Evolutionary conservation across 2,797 vertebrate genomes (phyloP).

Genomic region (Cyprinella venusta): DNA sequence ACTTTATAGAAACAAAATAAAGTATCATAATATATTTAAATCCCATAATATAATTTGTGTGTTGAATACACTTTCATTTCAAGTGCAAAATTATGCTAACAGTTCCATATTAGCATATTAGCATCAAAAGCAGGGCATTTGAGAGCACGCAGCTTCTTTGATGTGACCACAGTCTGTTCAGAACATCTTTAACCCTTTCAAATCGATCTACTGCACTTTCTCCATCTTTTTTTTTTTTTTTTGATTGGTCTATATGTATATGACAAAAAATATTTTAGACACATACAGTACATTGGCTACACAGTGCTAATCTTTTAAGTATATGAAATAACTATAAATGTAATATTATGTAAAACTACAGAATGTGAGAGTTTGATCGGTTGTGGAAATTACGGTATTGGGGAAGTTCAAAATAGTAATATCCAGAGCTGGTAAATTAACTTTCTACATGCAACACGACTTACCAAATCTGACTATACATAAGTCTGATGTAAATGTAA

Average conservation of each 20-base stretch:
- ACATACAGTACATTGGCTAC: background rate
- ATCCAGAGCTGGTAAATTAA: background rate
- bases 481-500: no score
- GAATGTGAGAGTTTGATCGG: background rate
- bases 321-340: background rate
- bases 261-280: background rate
- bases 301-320: background rate
- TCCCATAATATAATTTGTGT: slow-evolving; percentile 50
- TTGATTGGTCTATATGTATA: background rate
- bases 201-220: background rate
- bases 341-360: no score
- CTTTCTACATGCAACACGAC: background rate
- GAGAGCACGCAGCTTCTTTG: slow-evolving; percentile 55
- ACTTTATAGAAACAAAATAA: slow-evolving; percentile 1
- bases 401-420: background rate
- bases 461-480: background rate
- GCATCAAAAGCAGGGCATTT: slow-evolving; percentile 68
- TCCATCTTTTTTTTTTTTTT: no score
- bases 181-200: slow-evolving; percentile 10
- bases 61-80: slow-evolving; percentile 72
- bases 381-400: background rate
- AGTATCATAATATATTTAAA: slow-evolving; percentile 5
- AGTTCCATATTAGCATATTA: slow-evolving; percentile 76
- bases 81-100: slow-evolving; percentile 79
- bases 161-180: slow-evolving; percentile 42